These are phyloP conservation scores for Tympanoctomys barrerae DNA, from an alignment of 2,797 vertebrate genomes.

Conservation along the genomic window DNA sequence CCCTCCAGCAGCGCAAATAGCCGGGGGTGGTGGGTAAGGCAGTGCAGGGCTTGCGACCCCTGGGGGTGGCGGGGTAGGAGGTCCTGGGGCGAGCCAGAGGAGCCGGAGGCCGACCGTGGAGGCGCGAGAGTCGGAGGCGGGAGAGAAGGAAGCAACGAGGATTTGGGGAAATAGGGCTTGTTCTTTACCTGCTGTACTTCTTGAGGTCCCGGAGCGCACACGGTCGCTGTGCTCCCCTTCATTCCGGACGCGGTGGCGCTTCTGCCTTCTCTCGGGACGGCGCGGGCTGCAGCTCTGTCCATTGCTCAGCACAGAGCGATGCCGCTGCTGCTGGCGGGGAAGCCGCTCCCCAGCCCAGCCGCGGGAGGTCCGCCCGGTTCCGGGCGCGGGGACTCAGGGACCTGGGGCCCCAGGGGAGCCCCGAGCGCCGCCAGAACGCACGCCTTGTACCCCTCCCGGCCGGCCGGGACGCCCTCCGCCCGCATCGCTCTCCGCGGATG, in stretches of 20 bases:
- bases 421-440: neutral
- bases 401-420: neutral
- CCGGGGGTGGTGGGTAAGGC: neutral
- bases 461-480: neutral
- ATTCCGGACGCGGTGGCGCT: conserved; percentile 60
- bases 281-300: neutral
- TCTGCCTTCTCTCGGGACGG: neutral
- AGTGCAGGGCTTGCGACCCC: too few species aligned
- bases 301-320: neutral
- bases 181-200: conserved; percentile 76
- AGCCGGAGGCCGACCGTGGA: accelerated
- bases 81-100: too few species aligned
- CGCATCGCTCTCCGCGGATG: neutral
- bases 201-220: conserved; percentile 28
- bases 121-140: neutral
- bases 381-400: neutral
- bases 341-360: neutral
- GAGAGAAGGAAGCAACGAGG: neutral
- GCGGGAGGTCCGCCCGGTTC: neutral
- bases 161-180: neutral
- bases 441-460: neutral
- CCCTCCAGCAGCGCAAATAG: neutral
- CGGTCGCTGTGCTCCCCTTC: conserved; percentile 50
- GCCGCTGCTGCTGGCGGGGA: neutral
- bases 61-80: accelerated